Evolutionary conservation across 2,113 vertebrate genomes (phyloP), one percentile per base, ranked within the genome.

Genomic region (Scomber colias): DNA sequence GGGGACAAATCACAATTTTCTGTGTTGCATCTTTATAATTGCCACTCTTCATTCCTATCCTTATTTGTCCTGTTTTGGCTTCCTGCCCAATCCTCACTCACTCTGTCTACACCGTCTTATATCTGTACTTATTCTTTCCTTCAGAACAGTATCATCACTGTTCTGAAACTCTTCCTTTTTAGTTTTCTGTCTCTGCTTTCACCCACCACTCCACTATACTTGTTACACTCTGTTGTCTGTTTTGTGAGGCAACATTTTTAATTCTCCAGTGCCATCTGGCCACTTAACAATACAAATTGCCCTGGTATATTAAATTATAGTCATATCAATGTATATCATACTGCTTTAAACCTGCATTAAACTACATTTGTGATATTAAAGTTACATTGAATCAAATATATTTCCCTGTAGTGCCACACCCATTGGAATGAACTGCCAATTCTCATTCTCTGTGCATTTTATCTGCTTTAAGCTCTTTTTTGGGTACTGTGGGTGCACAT

Each of bases 281-380:
- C 75, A 69, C 79, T 72, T 87, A 50, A 66, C 64, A 77, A 53
- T 40, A 30, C 56, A 77, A 53, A 76, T 78, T 53, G 55, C 35
- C n/a, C 45, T n/a, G 21, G 31, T 53, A 13, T 71, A 49, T 48
- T 21, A 50, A 54, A 71, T 82, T 46, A 24, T 45, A 69, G 5
- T 54, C 27, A 46, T 21, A 63, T 75, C 48, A 15, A 46, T 66
- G 46, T 27, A 44, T 13, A 48, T 53, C 27, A 27, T 51, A 11
- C 24, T 77, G 48, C 63, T 79, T 85, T 85, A 68, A 90, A 45
- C 1, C 71, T 79, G 72, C 82, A 88, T 81, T 74, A 69, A 82
- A 71, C 73, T 59, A 62, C 66, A 24, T 73, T 40, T 64, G 17
- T 44, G 4, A 57, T 48, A 35, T 13, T 46, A 21, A 50, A 84